Percentiles rank a stretch among this genome's conserved stretches.
Evolutionary conservation across 92 coral and sea anemone species (phyloP).

Genomic region (Epizoanthus stellaris): DNA sequence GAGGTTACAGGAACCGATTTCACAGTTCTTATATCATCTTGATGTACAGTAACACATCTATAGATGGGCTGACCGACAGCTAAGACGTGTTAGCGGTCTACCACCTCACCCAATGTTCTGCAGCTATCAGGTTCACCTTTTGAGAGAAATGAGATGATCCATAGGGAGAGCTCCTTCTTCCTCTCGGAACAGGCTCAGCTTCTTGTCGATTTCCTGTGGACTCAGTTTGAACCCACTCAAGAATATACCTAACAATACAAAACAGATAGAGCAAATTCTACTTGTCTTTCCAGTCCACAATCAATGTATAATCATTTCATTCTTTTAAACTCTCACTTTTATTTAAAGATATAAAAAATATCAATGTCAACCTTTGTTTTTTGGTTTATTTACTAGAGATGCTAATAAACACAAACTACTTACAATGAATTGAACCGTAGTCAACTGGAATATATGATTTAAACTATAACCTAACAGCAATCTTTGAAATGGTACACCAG

Average conservation of each 20-base stretch:
- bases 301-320: background rate
- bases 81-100: too few species aligned
- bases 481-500: too few species aligned
- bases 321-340: background rate
- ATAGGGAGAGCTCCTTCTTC: constrained; percentile 94
- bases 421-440: too few species aligned
- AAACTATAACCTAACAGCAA: background rate
- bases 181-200: constrained; percentile 81
- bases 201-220: constrained; percentile 81
- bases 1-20: too few species aligned
- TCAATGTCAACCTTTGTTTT: too few species aligned
- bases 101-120: background rate
- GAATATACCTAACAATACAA: constrained; percentile 77
- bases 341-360: too few species aligned
- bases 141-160: constrained; percentile 93
- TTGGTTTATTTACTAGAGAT: too few species aligned
- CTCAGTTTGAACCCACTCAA: constrained; percentile 91
- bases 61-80: too few species aligned
- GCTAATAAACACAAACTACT: too few species aligned
- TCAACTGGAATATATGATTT: too few species aligned
- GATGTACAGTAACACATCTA: too few species aligned
- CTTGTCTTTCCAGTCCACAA: background rate
- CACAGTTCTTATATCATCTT: too few species aligned
- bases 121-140: constrained; percentile 67
- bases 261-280: background rate